These are phyloP conservation scores for Lepus townsendii DNA, from an alignment of 2,797 vertebrate species.

Conservation along the genomic window DNA sequence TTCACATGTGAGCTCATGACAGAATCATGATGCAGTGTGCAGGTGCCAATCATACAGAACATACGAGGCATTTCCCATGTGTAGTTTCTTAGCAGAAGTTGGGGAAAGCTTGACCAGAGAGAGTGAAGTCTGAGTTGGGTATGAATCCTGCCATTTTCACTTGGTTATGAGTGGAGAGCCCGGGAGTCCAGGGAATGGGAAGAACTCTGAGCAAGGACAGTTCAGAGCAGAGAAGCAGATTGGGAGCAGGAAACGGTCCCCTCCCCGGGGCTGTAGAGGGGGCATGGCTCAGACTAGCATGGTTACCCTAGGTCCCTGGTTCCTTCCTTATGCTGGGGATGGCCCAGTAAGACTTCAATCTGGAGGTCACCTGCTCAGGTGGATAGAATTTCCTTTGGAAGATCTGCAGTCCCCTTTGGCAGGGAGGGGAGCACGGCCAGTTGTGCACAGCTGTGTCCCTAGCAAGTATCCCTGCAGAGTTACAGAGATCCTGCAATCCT, in stretches of 20 bases:
- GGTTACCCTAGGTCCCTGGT: not conserved
- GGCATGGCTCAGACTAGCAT: rapidly evolving
- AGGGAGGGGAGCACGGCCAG: not conserved
- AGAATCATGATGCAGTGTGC: not conserved
- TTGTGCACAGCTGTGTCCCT: not conserved
- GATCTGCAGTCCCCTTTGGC: not conserved
- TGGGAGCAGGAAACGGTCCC: not conserved
- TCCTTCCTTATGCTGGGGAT: not conserved
- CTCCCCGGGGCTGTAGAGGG: not conserved
- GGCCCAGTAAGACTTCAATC: not conserved
- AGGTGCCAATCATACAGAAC: not conserved
- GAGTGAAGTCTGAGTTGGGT: not conserved
- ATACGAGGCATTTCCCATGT: not conserved
- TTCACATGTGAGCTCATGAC: not conserved
- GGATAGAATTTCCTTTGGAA: not conserved
- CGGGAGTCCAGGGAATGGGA: not conserved
- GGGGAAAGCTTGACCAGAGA: not conserved
- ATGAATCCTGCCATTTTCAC: not conserved
- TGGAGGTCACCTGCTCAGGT: not conserved
- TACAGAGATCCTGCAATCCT: not conserved
- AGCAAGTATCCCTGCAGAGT: not conserved
- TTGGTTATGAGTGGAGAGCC: not conserved
- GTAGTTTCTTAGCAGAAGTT: not conserved
- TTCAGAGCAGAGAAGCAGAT: not conserved
- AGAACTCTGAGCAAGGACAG: not conserved